Conservation (phyloP, 2,113 vertebrate species). For the Pedetes capensis region DNA sequence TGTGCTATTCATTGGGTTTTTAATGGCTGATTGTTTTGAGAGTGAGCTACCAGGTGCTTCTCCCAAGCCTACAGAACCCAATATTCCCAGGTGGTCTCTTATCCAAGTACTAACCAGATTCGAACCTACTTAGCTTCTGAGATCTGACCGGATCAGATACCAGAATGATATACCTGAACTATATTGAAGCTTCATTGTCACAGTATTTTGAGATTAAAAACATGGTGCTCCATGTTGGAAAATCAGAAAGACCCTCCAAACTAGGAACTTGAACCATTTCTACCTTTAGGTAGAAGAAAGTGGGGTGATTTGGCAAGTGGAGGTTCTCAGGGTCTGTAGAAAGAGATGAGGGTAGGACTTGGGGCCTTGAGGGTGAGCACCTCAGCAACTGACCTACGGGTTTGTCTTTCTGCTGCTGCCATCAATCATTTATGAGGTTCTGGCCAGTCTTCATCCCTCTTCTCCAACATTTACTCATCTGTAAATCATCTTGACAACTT, state of each 20-base stretch:
- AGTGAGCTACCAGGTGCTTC: too few species aligned
- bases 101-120: too few species aligned
- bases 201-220: neutral
- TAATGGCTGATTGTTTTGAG: too few species aligned
- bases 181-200: neutral
- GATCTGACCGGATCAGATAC: too few species aligned
- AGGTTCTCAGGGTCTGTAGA: neutral
- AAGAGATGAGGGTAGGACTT: accelerated
- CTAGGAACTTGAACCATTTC: neutral
- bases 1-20: too few species aligned
- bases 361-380: neutral
- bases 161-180: too few species aligned
- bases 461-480: neutral
- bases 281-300: neutral
- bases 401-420: neutral
- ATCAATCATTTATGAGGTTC: neutral
- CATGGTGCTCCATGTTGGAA: neutral
- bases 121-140: too few species aligned
- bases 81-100: too few species aligned
- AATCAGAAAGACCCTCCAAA: neutral
- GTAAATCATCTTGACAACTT: neutral
- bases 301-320: neutral
- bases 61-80: too few species aligned
- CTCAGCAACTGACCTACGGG: neutral
- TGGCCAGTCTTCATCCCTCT: neutral